Evolutionary conservation across 2,797 vertebrate species (phyloP).

Genomic region (Etheostoma perlongum): DNA sequence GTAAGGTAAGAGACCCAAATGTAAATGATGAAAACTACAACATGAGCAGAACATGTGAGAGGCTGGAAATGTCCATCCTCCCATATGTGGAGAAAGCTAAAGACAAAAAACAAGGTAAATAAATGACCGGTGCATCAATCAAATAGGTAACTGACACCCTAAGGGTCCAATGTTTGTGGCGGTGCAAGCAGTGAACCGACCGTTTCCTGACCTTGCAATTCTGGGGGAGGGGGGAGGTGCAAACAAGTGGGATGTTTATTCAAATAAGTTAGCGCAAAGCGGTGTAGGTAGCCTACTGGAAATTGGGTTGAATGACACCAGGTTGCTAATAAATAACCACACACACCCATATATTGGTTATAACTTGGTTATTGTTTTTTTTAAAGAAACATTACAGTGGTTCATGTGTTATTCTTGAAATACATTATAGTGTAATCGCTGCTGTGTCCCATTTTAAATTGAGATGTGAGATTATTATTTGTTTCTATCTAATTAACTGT

Average conservation of each 20-base stretch:
- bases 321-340: background rate
- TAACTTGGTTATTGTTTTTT: no score
- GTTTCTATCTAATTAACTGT: constrained; percentile 17
- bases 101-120: constrained; percentile 1
- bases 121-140: constrained; percentile 36
- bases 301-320: background rate
- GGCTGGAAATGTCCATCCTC: background rate
- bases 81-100: constrained; percentile 10
- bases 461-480: constrained; percentile 10
- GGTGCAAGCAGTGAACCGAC: background rate
- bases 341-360: background rate
- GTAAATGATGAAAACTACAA: constrained; percentile 14
- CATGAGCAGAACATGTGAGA: background rate
- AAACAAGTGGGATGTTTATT: background rate
- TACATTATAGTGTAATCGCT: no score
- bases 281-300: background rate
- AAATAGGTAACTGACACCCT: background rate
- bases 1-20: background rate
- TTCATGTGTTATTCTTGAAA: background rate
- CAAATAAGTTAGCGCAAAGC: background rate
- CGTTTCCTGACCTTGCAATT: background rate
- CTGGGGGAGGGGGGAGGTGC: no score
- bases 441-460: background rate
- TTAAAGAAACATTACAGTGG: background rate
- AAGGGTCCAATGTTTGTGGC: background rate